These are phyloP conservation scores for Magallana angulata DNA, from an alignment of 1,140 invertebrate genomes.

Conservation along the genomic window DNA sequence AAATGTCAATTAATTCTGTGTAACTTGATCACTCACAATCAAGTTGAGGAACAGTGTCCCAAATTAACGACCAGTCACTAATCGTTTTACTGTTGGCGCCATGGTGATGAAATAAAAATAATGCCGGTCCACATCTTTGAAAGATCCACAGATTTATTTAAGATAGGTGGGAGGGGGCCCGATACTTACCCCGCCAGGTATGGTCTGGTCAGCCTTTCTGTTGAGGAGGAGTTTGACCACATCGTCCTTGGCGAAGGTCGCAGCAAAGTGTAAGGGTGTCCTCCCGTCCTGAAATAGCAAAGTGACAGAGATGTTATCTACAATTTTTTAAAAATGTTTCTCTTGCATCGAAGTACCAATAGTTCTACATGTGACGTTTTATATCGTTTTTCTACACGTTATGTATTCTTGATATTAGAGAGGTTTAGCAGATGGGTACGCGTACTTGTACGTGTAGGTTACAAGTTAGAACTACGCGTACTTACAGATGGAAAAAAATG, in stretches of 20 bases:
- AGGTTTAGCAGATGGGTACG: too few relatives aligned
- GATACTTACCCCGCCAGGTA: slow-evolving; percentile 93
- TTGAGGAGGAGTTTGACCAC: slow-evolving; percentile 93
- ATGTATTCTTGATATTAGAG: too few relatives aligned
- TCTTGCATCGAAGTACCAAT: too few relatives aligned
- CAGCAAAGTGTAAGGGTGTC: slow-evolving; percentile 94
- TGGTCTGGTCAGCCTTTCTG: slow-evolving; percentile 94
- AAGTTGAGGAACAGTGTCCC: not conserved
- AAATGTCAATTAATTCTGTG: not conserved
- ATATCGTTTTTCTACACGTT: too few relatives aligned
- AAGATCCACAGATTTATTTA: not conserved
- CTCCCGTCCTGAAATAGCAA: slow-evolving; percentile 90
- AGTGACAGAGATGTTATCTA: too few relatives aligned
- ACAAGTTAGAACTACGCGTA: too few relatives aligned
- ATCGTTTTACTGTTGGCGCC: not conserved
- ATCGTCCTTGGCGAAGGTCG: slow-evolving; percentile 96
- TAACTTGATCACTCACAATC: not conserved
- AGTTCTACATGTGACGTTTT: too few relatives aligned
- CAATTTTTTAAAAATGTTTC: too few relatives aligned
- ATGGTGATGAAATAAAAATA: not conserved
- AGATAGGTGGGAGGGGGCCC: not conserved
- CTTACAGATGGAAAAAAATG: too few relatives aligned
- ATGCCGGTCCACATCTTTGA: too few relatives aligned
- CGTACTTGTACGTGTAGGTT: too few relatives aligned
- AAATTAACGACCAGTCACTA: not conserved